A percentile compares a stretch with the other conserved stretches of the same genome.
These are phyloP conservation scores for Malurus leucopterus DNA, from an alignment of 2,797 vertebrate species.

Conservation along the genomic window DNA sequence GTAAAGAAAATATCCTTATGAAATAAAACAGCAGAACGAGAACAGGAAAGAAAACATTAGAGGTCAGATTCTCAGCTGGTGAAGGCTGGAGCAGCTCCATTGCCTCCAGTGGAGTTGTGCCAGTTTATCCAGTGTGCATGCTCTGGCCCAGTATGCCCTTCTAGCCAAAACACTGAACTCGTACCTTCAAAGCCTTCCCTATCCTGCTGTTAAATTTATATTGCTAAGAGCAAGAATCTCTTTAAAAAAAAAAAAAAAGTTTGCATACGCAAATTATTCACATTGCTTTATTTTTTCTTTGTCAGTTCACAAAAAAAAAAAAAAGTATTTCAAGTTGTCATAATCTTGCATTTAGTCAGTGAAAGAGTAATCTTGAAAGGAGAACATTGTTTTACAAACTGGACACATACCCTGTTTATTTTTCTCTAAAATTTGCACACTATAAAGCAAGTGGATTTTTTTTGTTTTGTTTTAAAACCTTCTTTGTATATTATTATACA, in stretches of 20 bases:
- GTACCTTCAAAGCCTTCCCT: neutral
- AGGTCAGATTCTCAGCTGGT: neutral
- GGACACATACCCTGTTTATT: constrained; percentile 71
- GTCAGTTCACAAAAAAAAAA: constrained; percentile 70
- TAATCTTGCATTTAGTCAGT: constrained; percentile 69
- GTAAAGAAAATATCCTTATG: neutral
- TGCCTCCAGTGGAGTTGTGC: neutral
- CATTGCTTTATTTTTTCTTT: constrained; percentile 72
- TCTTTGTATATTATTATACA: constrained; percentile 67
- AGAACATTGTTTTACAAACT: constrained; percentile 71
- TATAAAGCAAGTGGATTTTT: constrained; percentile 61
- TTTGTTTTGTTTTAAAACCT: constrained; percentile 63
- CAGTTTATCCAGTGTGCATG: neutral
- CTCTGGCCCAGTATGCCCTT: neutral
- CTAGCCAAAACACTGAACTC: neutral
- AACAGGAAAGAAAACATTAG: neutral
- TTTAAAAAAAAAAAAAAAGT: constrained; percentile 42
- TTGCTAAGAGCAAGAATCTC: neutral
- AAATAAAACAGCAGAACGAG: neutral
- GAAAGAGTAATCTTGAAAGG: constrained; percentile 65
- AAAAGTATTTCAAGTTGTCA: constrained; percentile 64
- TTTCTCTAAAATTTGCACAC: constrained; percentile 65
- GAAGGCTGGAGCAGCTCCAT: neutral
- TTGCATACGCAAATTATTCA: constrained; percentile 69
- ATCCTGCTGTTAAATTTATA: neutral